Evolutionary conservation across 2,113 vertebrate species (phyloP).

Genomic region (Embiotoca jacksoni): DNA sequence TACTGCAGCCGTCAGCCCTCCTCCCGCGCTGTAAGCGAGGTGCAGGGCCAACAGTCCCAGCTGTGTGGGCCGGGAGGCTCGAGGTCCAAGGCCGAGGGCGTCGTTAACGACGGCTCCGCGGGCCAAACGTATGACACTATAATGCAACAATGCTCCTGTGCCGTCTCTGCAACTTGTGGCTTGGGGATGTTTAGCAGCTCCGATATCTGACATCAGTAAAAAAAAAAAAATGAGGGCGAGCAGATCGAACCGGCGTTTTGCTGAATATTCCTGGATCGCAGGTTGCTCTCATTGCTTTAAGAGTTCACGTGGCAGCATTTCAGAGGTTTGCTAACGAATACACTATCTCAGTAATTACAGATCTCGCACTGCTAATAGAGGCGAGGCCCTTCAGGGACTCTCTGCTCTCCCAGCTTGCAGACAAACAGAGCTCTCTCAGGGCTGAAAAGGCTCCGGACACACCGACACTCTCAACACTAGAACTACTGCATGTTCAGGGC

Average conservation of each 20-base stretch:
- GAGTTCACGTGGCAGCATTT: background rate
- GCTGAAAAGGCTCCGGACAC: slow-evolving; percentile 1
- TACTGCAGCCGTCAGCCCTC: background rate
- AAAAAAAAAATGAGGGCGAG: too few species aligned
- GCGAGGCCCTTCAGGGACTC: slow-evolving; percentile 16
- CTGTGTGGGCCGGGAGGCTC: slow-evolving; percentile 25
- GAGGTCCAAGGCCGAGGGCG: slow-evolving; percentile 48
- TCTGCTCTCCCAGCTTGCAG: slow-evolving; percentile 1
- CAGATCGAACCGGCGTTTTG: too few species aligned
- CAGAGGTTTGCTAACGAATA: slow-evolving; percentile 16
- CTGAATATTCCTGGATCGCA: too few species aligned
- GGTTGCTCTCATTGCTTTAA: too few species aligned
- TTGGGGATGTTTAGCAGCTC: too few species aligned
- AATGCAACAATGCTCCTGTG: background rate
- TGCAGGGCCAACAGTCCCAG: slow-evolving; percentile 4
- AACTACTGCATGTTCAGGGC: too few species aligned
- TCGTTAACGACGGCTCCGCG: slow-evolving; percentile 21
- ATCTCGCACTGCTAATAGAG: background rate
- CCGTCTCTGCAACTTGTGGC: background rate
- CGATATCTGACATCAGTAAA: too few species aligned
- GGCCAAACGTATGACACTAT: slow-evolving; percentile 8
- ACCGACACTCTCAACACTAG: too few species aligned
- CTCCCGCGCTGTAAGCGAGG: slow-evolving; percentile 3
- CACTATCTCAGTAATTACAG: slow-evolving; percentile 24
- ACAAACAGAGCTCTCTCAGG: slow-evolving; percentile 38